Base-by-base conservation (phyloP, 2,113 vertebrate genomes). In the Platysternon megacephalum region DNA sequence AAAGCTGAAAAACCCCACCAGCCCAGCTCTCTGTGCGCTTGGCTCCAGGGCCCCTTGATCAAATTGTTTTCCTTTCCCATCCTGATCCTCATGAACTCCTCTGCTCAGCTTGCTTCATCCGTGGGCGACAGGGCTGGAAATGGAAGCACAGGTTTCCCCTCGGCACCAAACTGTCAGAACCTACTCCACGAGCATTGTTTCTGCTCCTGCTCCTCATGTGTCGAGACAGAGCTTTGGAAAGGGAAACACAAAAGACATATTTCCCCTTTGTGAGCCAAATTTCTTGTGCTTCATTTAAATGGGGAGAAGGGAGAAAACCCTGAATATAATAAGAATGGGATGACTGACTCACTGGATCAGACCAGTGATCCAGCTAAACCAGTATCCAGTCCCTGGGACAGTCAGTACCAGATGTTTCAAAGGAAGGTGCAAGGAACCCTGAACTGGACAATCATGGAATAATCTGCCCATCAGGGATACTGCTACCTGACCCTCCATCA, bases 31-130 rank as follows among this genome's bases (percentile, higher is more conserved):
- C 93, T 74, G 1, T 82, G 91, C 12, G 65, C 88, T 96, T 98
- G 97, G 97, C 98, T 98, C 96, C 85, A 96, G 98, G 98, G 98
- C 55, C 90, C 95, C 97, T 72, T 92, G 93, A 97, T 98, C 97
- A 98, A 98, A 98, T 98, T 97, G 98, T 98, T 98, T 98, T 97
- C 95, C 91, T 90, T 96, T 97, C 97, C 96, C 92, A 90, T 28
- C 90, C 95, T 24, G 84, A 94, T 97, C 94, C 87, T 83, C 24
- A 52, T 61, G 68, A 98, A 96, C 95, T 96, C 89, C 84, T 94
- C 46, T 13, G 88, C 87, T 89, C 80, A 5, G 94, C 65, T 11
- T 42, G 58, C 84, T 91, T 90, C 86, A 95, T 97, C 97, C 74
- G 32, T 16, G 53, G 97, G 97, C 97, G 96, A 98, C 98, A 95